Evolutionary conservation across 2,888 invertebrate species (phyloP), one percentile per base, ranked within the genome.

Genomic region (Artemia sp.): DNA sequence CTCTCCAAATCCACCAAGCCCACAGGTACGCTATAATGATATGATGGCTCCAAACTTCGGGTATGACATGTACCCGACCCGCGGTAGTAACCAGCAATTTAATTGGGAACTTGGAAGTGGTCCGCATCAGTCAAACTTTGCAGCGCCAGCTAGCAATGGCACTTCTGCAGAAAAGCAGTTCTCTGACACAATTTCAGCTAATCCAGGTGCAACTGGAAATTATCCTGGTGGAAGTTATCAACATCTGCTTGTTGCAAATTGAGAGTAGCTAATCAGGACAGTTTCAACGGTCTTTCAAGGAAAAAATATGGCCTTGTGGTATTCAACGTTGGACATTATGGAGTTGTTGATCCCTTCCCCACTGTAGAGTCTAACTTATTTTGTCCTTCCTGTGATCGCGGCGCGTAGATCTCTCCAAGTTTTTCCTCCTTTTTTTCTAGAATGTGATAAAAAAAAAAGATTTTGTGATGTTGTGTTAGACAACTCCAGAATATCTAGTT

Each of bases 201-300:
- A 58, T 24, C 9, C 64, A 24, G 24, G 64, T 24, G 64, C 14
- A 58, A 58, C n/a, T 24, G 64, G 64, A 9, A 58, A 24, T 24
- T 58, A 58, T 9, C 64, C 64, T 58, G 64, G 64, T 58, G 64
- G 64, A 58, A 58, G 24, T 24, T 58, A 58, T 10, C 64, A 58
- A 9, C 64, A 58, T 24, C 64, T 58, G 11, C 64, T 58, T 58
- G 64, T 58, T 24, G 64, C 64, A 24, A 58, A 58, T 10, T 58
- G 24, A 10, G 64, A 24, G 10, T n/a, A 8, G 64, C 64, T 58
- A 58, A 58, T 24, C 38, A 0, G 64, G 64, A 58, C 64, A 24
- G 64, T 58, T 58, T 58, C 24, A 24, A 58, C 12, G 64, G 64
- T 58, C 64, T 58, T 58, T 58, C 64, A 58, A 58, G 24, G 24